Conservation (phyloP, 1,140 invertebrate genomes). For the Yoshiicerus persimilis region DNA sequence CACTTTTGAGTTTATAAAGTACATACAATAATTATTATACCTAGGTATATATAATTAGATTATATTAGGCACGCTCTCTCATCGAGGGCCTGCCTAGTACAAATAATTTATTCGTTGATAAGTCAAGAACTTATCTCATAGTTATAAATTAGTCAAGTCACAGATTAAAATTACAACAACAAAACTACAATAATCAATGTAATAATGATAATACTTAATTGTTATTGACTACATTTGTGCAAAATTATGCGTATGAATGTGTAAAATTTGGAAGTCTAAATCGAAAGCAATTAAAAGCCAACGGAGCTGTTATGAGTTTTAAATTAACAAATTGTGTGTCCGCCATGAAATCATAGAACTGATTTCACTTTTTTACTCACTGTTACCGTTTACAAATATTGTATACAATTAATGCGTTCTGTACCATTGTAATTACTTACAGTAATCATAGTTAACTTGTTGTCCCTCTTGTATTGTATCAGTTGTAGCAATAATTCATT, state of each 20-base stretch:
- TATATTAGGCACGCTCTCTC: background rate
- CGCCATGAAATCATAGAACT: background rate
- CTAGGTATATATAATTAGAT: background rate
- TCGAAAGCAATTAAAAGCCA: constrained; percentile 8
- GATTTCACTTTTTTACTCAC: constrained; percentile 15
- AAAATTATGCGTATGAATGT: constrained; percentile 8
- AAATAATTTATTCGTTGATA: constrained; percentile 7
- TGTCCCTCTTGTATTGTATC: background rate
- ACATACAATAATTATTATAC: constrained; percentile 5
- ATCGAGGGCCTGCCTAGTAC: background rate
- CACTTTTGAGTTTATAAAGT: background rate
- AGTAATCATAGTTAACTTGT: background rate
- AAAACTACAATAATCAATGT: constrained; percentile 1
- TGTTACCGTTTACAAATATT: background rate
- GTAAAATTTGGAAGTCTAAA: constrained; percentile 9
- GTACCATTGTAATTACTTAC: background rate
- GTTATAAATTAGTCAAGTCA: background rate
- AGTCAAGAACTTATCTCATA: background rate
- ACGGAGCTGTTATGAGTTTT: constrained; percentile 14
- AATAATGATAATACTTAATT: background rate
- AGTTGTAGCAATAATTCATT: background rate
- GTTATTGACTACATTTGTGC: background rate
- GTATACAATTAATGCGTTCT: background rate
- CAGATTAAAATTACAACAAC: background rate
- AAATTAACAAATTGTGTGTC: background rate